Percentiles rank a stretch among this genome's conserved stretches.
phyloP scores from a whole-genome alignment of 2,113 vertebrate species.

The Myotis davidii region DNA sequence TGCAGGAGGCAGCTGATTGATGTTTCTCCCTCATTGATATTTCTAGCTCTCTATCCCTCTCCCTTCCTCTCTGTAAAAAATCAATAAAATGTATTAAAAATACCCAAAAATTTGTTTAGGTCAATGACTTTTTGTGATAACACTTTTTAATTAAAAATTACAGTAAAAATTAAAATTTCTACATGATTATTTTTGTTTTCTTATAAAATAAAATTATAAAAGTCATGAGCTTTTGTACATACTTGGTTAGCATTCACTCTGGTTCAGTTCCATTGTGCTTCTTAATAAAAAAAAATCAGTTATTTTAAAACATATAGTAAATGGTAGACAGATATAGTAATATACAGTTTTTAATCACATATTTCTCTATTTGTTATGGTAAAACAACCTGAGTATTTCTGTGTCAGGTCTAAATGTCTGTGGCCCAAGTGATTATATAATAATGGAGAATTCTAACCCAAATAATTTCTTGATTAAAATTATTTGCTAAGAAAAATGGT shows the following conservation, averaged over 20 bases:
- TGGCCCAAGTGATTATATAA: not conserved
- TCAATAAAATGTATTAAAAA: no score
- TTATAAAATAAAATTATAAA: constrained; percentile 14
- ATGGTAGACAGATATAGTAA: not conserved
- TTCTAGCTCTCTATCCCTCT: no score
- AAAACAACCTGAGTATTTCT: not conserved
- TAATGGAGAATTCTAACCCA: not conserved
- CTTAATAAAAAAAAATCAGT: not conserved
- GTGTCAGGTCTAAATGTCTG: not conserved
- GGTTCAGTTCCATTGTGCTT: not conserved
- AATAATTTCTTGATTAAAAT: not conserved
- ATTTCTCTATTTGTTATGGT: not conserved
- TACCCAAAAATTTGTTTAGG: not conserved
- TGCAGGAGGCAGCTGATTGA: no score
- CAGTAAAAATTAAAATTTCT: not conserved
- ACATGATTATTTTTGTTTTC: not conserved
- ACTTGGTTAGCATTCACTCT: not conserved
- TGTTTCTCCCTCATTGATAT: no score
- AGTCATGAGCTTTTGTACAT: not conserved
- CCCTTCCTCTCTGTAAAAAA: no score
- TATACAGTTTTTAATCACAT: not conserved
- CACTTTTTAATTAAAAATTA: not conserved
- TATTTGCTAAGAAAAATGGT: no score
- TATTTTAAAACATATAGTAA: not conserved
- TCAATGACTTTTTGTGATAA: not conserved